Evolutionary conservation across 2,888 invertebrate species (phyloP).

Genomic region (Oscheius sp.): DNA sequence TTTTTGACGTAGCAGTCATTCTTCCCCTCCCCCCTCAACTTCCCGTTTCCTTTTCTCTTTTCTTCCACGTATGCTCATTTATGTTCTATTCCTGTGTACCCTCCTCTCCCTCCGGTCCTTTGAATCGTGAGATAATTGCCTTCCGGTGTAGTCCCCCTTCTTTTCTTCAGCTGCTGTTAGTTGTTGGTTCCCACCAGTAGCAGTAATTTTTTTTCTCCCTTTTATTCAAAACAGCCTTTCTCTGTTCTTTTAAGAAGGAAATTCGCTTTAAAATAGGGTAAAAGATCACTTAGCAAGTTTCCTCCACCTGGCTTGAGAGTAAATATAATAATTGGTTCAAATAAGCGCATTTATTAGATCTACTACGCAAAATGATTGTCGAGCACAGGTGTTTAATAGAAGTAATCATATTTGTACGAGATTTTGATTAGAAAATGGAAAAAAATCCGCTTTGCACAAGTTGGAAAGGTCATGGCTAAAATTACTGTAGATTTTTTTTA

Average conservation of each 20-base stretch:
- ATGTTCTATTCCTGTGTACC: background rate
- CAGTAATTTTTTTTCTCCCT: background rate
- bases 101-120: conserved; percentile 6
- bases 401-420: too few species aligned
- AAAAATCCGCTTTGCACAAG: too few species aligned
- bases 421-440: too few species aligned
- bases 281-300: too few species aligned
- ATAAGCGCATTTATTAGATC: too few species aligned
- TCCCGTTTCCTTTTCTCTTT: background rate
- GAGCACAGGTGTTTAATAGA: too few species aligned
- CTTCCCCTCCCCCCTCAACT: background rate
- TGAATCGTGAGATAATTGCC: conserved; percentile 29
- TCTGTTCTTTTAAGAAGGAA: background rate
- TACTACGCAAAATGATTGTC: too few species aligned
- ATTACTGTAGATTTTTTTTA: too few species aligned
- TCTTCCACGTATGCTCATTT: background rate
- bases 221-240: background rate
- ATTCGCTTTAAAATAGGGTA: too few species aligned
- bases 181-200: background rate
- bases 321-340: too few species aligned
- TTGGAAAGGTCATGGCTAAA: too few species aligned
- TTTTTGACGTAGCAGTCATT: background rate
- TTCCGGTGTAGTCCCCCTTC: conserved; percentile 11
- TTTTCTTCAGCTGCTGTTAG: background rate
- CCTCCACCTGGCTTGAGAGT: too few species aligned